Base-by-base conservation (phyloP, 2,888 invertebrate species). In the Agonum fuliginosum region DNA sequence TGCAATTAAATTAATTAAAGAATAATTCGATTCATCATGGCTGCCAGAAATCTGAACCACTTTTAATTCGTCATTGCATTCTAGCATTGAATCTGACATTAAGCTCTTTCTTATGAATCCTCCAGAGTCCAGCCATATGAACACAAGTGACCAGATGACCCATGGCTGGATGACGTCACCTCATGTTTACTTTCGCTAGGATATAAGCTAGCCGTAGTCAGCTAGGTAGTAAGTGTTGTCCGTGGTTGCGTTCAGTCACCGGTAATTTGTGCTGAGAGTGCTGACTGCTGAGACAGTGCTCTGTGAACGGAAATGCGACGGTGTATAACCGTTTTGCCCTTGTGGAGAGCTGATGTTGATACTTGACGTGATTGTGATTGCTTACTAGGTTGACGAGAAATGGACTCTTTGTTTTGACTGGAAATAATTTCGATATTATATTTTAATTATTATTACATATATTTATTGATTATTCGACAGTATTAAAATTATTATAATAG, bases 361-460 rank as follows among this genome's bases (percentile, higher is more conserved):
- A 22, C 24, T 22, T 24, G 24, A 54, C 54, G 22, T 17, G 30
- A 27, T 27, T 22, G 22, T 17, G 30, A 27, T 27, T 22, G 58
- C 46, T 46, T 17, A 46, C 46, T 46, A 46, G 46, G n/a, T n/a
- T n/a, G n/a, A n/a, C n/a, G n/a, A n/a, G n/a, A n/a, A n/a, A n/a
- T n/a, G n/a, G n/a, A n/a, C n/a, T 6, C 58, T 62, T 62, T 62
- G 58, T 62, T 62, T 62, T 62, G 58, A 30, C 58, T 62, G 58
- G 14, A 62, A 62, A 62, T 62, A 27, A 62, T 30, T 14, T 4
- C 58, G 58, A 46, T 22, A 54, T 27, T 54, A 24, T n/a, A n/a
- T n/a, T n/a, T n/a, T n/a, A n/a, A n/a, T n/a, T n/a, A n/a, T n/a
- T n/a, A n/a, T n/a, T n/a, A n/a, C n/a, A n/a, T n/a, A n/a, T n/a